These are phyloP conservation scores for Hirundo rustica DNA, from an alignment of 2,797 vertebrate species.

Conservation along the genomic window DNA sequence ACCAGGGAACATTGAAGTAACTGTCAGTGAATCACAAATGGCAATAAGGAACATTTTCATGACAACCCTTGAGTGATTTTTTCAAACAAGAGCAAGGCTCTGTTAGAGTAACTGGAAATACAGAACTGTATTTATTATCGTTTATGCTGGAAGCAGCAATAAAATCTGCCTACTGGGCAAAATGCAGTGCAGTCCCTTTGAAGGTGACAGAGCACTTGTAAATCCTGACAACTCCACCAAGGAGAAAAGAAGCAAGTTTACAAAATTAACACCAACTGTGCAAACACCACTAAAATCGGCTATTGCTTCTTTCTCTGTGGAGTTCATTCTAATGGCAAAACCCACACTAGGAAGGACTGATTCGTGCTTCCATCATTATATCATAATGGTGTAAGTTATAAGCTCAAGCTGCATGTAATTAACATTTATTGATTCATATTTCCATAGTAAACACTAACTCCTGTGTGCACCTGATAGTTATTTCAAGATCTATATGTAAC, in stretches of 20 bases:
- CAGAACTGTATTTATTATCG: conserved; percentile 23
- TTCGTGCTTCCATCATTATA: neutral
- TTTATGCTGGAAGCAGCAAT: conserved; percentile 40
- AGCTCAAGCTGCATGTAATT: conserved; percentile 42
- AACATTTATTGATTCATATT: conserved; percentile 49
- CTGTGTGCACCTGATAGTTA: conserved; percentile 2
- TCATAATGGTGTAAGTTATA: conserved; percentile 20
- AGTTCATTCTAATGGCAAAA: conserved; percentile 4
- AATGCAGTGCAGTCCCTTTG: neutral
- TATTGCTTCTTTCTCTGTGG: neutral
- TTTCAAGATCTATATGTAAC: conserved; percentile 34
- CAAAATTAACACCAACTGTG: neutral
- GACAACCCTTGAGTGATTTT: neutral
- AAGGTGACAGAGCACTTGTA: conserved; percentile 9
- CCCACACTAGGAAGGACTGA: neutral
- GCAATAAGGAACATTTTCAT: neutral
- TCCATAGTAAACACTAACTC: conserved; percentile 18
- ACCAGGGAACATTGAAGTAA: neutral
- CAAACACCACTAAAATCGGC: conserved; percentile 4
- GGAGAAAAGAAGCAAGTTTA: neutral
- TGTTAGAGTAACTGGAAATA: conserved; percentile 4
- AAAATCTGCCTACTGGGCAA: conserved; percentile 35
- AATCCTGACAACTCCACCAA: neutral
- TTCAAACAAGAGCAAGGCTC: neutral
- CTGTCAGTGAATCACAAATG: neutral